Percentiles rank a stretch among this genome's conserved stretches.
Conservation (phyloP, 2,888 invertebrate species). For the Latrodectus hesperus region DNA sequence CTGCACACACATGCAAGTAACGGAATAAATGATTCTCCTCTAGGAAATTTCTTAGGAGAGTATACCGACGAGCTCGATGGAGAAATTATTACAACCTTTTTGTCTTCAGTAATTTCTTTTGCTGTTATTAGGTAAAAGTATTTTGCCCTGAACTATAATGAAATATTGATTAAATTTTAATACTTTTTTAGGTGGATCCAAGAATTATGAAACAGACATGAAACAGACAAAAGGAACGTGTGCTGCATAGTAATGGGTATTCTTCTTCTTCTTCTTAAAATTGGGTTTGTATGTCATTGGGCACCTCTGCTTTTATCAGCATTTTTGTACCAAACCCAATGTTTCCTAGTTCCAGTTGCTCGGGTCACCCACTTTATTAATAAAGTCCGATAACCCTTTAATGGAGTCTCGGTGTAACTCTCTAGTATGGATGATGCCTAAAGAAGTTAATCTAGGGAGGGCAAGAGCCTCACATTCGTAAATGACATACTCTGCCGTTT, state of each 20-base stretch:
- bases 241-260: neutral
- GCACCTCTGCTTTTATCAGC: no score
- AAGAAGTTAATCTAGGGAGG: no score
- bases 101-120: constrained; percentile 11
- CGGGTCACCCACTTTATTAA: no score
- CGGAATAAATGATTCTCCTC: constrained; percentile 8
- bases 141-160: neutral
- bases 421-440: no score
- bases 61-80: constrained; percentile 18
- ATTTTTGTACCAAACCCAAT: no score
- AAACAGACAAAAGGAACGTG: constrained; percentile 1
- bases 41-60: constrained; percentile 20
- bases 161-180: neutral
- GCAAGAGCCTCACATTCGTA: no score
- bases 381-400: no score
- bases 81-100: constrained; percentile 12
- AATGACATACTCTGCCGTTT: no score
- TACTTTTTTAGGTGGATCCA: constrained; percentile 34
- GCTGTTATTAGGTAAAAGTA: neutral
- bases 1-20: constrained; percentile 1
- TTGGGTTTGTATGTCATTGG: no score
- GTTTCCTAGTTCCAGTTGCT: no score
- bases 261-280: no score
- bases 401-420: no score
- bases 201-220: constrained; percentile 47